Conservation (phyloP, 2,888 invertebrate genomes). For the Prosapia bicincta region DNA sequence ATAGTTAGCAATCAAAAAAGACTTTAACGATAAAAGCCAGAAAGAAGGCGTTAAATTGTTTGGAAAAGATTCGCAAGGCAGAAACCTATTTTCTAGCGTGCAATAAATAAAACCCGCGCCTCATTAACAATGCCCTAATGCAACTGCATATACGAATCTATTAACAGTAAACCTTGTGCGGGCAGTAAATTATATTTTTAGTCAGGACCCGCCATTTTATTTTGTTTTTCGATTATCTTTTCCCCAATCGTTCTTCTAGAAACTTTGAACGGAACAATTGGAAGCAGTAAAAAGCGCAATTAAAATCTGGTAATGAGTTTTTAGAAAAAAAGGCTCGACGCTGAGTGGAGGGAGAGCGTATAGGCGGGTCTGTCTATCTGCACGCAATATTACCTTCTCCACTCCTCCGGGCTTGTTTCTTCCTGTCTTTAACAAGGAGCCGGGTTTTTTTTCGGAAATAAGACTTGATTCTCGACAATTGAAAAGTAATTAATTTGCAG, state of each 20-base stretch:
- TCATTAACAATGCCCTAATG: background rate
- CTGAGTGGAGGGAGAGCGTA: background rate
- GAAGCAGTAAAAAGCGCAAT: conserved; percentile 20
- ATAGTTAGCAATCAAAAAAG: no score
- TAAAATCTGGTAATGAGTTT: conserved; percentile 25
- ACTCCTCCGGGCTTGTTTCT: no score
- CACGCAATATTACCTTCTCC: no score
- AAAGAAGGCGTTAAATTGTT: no score
- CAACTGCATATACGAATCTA: conserved; percentile 5
- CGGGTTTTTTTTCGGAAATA: background rate
- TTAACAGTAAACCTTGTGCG: conserved; percentile 24
- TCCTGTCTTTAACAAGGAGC: background rate
- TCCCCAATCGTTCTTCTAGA: conserved; percentile 18
- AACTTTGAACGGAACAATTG: conserved; percentile 11
- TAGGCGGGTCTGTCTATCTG: background rate
- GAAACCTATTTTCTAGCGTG: no score
- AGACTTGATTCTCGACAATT: background rate
- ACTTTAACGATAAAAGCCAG: no score
- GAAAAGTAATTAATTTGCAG: no score
- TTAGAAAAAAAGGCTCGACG: background rate
- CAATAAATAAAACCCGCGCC: background rate
- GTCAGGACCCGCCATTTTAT: conserved; percentile 16
- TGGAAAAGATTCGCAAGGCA: no score
- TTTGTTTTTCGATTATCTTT: conserved; percentile 25
- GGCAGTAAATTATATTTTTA: conserved; percentile 22